A percentile compares a stretch with the other conserved stretches of the same genome.
Conservation (phyloP, 2,797 vertebrate genomes). For the Melopsittacus undulatus region DNA sequence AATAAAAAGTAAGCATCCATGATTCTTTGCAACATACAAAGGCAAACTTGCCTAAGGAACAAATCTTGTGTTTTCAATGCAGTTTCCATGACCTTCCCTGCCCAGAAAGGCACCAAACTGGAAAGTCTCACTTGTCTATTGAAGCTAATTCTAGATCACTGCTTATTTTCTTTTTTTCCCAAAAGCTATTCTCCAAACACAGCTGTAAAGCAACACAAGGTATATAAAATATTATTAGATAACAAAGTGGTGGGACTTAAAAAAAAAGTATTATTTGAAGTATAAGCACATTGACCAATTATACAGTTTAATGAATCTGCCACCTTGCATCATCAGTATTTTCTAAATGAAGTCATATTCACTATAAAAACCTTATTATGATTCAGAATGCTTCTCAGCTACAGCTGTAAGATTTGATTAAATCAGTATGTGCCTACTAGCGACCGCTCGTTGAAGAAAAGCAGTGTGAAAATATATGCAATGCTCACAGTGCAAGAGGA, state of each 20-base stretch:
- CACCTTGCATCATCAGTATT: slow-evolving; percentile 60
- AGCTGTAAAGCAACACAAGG: slow-evolving; percentile 13
- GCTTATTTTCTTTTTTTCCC: slow-evolving; percentile 24
- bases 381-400: slow-evolving; percentile 64
- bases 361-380: slow-evolving; percentile 64
- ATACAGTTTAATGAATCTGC: slow-evolving; percentile 67
- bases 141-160: neutral
- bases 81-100: neutral
- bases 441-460: slow-evolving; percentile 58
- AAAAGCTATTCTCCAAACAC: slow-evolving; percentile 12
- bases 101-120: neutral
- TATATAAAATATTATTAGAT: slow-evolving; percentile 26
- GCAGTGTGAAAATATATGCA: slow-evolving; percentile 38
- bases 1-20: neutral
- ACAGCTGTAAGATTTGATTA: slow-evolving; percentile 70
- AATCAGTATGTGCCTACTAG: slow-evolving; percentile 62
- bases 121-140: neutral
- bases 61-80: neutral
- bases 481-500: slow-evolving; percentile 6
- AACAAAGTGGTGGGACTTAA: slow-evolving; percentile 24
- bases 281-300: slow-evolving; percentile 50
- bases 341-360: slow-evolving; percentile 70
- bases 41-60: neutral
- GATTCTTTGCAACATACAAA: neutral
- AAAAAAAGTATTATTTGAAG: slow-evolving; percentile 20